Evolutionary conservation across 2,888 invertebrate species (phyloP), one percentile per base, ranked within the genome.

Genomic region (Drepana falcataria): DNA sequence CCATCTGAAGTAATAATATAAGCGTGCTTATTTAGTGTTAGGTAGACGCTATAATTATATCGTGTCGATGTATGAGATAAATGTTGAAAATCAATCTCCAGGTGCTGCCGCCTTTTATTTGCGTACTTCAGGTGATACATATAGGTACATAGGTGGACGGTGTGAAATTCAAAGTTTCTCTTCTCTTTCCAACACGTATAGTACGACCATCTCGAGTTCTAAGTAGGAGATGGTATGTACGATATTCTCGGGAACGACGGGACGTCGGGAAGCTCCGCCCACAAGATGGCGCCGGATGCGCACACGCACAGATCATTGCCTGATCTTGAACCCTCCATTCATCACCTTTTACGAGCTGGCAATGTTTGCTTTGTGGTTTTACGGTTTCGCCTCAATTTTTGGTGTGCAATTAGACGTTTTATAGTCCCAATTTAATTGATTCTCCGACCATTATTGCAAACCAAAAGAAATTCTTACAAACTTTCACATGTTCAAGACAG

Each of bases 241-340:
- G 49, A 54, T 6, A 40, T 44, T 44, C 44, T 44, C 9, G 44
- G 44, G 44, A 44, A 9, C 65, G 65, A 63, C 59, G 65, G 56
- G 60, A 55, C 66, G 60, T 54, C 54, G 47, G 34, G 48, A 72
- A 59, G 73, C 87, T 62, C 85, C 88, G 84, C 88, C 88, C 65
- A 81, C 85, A 87, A 88, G 61, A 88, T 88, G 88, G 88, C 88
- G 87, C 71, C 67, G 63, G 64, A 58, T 60, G 68, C 68, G 74
- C 65, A 59, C 64, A 64, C 69, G 66, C 68, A 58, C 80, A 77
- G 72, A 73, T 63, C 71, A 67, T 71, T 77, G 78, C 67, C 73
- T 84, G 85, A 76, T 85, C 81, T 85, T 85, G 85, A 85, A 85
- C 82, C 80, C 75, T 83, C 83, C 83, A 86, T 87, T 86, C 85